Evolutionary conservation across 1,140 invertebrate genomes (phyloP).

Genomic region (Bombus superbus): DNA sequence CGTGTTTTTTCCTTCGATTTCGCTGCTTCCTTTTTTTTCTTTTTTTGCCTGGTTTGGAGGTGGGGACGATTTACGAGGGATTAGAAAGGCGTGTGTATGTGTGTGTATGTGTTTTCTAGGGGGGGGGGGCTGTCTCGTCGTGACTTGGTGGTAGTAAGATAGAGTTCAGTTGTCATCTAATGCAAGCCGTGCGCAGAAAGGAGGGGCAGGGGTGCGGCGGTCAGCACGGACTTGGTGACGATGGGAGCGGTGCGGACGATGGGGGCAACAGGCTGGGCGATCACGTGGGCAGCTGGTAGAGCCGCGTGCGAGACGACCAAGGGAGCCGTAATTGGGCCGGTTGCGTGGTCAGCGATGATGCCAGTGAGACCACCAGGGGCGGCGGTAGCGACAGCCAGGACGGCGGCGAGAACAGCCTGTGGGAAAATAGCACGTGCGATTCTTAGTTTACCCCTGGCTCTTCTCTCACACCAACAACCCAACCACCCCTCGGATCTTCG

Average conservation of each 20-base stretch:
- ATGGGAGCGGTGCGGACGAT: conserved; percentile 73
- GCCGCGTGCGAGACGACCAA: conserved; percentile 68
- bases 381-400: conserved; percentile 78
- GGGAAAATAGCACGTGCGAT: conserved; percentile 41
- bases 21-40: neutral
- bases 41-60: neutral
- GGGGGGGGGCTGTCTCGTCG: conserved; percentile 55
- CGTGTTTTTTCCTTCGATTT: conserved; percentile 1
- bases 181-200: conserved; percentile 71
- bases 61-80: conserved; percentile 45
- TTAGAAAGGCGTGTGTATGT: conserved; percentile 14
- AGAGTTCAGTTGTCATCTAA: conserved; percentile 57
- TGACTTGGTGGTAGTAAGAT: conserved; percentile 53
- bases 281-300: conserved; percentile 61
- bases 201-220: conserved; percentile 72
- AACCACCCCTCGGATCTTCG: too few species aligned
- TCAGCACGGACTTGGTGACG: conserved; percentile 80
- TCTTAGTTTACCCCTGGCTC: neutral
- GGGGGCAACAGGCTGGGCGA: conserved; percentile 71
- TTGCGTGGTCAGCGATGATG: conserved; percentile 69
- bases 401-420: conserved; percentile 76
- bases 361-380: conserved; percentile 79
- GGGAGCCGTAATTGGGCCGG: conserved; percentile 76
- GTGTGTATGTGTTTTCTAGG: conserved; percentile 34
- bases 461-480: neutral